Evolutionary conservation across 1,140 invertebrate species (phyloP).

Genomic region (Acromyrmex heyeri): DNA sequence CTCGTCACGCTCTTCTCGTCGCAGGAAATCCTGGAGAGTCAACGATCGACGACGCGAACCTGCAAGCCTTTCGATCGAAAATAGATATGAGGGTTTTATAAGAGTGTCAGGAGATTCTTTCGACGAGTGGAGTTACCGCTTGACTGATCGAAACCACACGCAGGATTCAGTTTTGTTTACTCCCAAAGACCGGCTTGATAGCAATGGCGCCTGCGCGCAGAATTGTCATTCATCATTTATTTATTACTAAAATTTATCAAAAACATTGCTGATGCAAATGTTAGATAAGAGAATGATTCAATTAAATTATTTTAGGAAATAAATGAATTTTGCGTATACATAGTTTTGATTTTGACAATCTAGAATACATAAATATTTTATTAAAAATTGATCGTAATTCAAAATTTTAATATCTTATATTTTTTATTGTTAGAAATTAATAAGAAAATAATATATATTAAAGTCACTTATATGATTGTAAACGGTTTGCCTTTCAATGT

Average conservation of each 20-base stretch:
- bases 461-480: neutral
- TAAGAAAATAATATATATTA: neutral
- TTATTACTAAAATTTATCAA: conserved; percentile 13
- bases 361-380: neutral
- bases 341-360: neutral
- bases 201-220: conserved; percentile 51
- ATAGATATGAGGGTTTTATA: neutral
- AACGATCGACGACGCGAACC: conserved; percentile 51
- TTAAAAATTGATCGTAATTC: neutral
- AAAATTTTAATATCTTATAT: neutral
- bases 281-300: neutral
- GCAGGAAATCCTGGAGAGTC: conserved; percentile 46
- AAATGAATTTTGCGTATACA: neutral
- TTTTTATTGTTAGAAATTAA: neutral
- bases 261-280: neutral
- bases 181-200: neutral
- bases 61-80: conserved; percentile 33
- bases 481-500: neutral
- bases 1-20: conserved; percentile 67
- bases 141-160: conserved; percentile 82
- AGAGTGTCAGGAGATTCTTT: conserved; percentile 55
- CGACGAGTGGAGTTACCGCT: conserved; percentile 75
- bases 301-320: neutral
- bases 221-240: conserved; percentile 17
- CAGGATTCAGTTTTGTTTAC: conserved; percentile 82